Percentiles rank a stretch among this genome's conserved stretches.
Evolutionary conservation across 2,113 vertebrate species (phyloP).

Genomic region (Callithrix jacchus): DNA sequence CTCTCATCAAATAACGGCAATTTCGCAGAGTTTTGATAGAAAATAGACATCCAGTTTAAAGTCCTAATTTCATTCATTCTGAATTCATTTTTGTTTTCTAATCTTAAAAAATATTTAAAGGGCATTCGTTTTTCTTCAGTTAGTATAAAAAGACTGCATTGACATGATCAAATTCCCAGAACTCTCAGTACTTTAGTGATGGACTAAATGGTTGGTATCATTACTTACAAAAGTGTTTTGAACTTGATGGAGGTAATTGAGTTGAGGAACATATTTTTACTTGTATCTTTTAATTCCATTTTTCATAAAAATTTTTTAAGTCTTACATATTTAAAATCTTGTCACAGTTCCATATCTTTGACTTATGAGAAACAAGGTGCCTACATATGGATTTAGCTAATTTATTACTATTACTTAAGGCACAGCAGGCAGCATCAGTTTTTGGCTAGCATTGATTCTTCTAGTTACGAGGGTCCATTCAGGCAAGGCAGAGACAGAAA

Average conservation of each 20-base stretch:
- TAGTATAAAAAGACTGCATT: background rate
- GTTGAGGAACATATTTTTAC: background rate
- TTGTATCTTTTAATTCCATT: background rate
- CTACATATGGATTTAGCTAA: background rate
- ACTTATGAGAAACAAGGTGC: background rate
- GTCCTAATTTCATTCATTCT: background rate
- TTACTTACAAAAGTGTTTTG: background rate
- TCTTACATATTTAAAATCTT: background rate
- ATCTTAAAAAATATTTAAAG: background rate
- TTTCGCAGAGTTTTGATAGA: background rate
- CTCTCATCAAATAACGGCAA: background rate
- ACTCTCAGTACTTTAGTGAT: background rate
- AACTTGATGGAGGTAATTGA: background rate
- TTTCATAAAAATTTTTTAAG: background rate
- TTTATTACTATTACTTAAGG: background rate
- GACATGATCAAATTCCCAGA: background rate
- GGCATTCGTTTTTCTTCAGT: background rate
- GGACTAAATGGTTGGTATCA: background rate
- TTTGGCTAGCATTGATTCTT: background rate
- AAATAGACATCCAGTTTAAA: background rate
- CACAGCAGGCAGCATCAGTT: background rate
- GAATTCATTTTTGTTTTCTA: background rate
- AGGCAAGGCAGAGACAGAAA: background rate
- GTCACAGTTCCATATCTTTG: background rate
- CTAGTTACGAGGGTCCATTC: fast-evolving